These are phyloP conservation scores for Gopherus evgoodei DNA, from an alignment of 2,113 vertebrate genomes.

Conservation along the genomic window DNA sequence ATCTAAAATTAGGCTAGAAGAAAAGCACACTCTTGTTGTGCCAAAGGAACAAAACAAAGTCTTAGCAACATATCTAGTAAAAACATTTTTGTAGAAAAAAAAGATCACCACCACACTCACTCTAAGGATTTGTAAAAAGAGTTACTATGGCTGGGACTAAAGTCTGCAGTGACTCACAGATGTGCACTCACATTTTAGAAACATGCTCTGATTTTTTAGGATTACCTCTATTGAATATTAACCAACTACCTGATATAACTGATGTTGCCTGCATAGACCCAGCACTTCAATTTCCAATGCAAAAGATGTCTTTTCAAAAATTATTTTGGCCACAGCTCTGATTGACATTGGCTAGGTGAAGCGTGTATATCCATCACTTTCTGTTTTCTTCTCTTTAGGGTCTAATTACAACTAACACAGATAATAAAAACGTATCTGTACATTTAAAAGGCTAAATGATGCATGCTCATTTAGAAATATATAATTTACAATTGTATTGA, in stretches of 20 bases:
- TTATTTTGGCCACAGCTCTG: not conserved
- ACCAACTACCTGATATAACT: not conserved
- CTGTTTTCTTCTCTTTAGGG: not conserved
- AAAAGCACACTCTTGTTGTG: not conserved
- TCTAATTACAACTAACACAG: not conserved
- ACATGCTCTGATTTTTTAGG: not conserved
- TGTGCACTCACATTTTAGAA: not conserved
- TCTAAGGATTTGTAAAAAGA: not conserved
- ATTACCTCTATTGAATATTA: not conserved
- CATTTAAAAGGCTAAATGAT: not conserved
- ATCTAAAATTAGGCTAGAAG: not conserved
- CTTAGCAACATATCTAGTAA: accelerated
- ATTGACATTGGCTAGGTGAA: not conserved
- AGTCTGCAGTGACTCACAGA: not conserved
- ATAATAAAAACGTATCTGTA: not conserved
- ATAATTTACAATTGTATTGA: not conserved
- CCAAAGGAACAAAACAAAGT: not conserved
- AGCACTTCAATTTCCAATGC: not conserved
- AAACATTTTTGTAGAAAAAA: not conserved
- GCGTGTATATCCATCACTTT: not conserved
- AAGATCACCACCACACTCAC: not conserved
- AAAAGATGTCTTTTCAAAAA: not conserved
- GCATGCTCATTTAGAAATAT: not conserved
- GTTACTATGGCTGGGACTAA: not conserved
- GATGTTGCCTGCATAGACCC: not conserved